Evolutionary conservation across 2,113 vertebrate genomes (phyloP).

Genomic region (Rousettus leschenaultii): DNA sequence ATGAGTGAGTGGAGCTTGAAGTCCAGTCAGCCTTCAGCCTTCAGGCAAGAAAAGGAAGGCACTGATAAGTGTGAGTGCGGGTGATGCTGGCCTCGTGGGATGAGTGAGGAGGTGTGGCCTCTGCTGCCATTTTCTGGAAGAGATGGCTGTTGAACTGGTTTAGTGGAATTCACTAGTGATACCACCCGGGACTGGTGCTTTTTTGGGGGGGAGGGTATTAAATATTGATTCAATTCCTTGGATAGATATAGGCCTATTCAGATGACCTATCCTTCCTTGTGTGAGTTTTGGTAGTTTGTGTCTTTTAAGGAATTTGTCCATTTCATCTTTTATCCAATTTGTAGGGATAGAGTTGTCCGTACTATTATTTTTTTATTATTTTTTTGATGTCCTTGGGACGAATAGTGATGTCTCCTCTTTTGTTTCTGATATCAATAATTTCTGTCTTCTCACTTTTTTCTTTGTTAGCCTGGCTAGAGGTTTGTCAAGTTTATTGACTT

Average conservation of each 20-base stretch:
- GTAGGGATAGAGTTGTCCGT: not conserved
- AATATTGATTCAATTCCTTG: not conserved
- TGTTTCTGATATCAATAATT: not conserved
- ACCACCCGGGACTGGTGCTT: not conserved
- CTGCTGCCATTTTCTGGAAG: not conserved
- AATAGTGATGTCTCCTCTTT: not conserved
- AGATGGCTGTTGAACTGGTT: not conserved
- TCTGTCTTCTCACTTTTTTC: not conserved
- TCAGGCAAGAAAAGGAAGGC: slow-evolving; percentile 87
- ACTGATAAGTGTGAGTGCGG: slow-evolving; percentile 87
- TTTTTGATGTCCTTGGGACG: not conserved
- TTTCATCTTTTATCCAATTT: not conserved
- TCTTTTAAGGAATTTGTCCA: not conserved
- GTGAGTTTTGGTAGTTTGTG: not conserved
- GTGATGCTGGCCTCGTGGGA: not conserved
- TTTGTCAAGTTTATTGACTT: not conserved
- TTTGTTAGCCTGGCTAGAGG: not conserved
- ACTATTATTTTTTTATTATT: not conserved
- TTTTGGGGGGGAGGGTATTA: not conserved
- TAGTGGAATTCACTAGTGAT: not conserved
- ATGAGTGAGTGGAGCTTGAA: slow-evolving; percentile 88
- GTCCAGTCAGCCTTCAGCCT: slow-evolving; percentile 84
- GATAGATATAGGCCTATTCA: not conserved
- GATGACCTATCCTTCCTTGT: not conserved
- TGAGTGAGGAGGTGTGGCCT: not conserved